Base-by-base conservation (phyloP, 2,888 invertebrate species). In the Idaea biselata region DNA sequence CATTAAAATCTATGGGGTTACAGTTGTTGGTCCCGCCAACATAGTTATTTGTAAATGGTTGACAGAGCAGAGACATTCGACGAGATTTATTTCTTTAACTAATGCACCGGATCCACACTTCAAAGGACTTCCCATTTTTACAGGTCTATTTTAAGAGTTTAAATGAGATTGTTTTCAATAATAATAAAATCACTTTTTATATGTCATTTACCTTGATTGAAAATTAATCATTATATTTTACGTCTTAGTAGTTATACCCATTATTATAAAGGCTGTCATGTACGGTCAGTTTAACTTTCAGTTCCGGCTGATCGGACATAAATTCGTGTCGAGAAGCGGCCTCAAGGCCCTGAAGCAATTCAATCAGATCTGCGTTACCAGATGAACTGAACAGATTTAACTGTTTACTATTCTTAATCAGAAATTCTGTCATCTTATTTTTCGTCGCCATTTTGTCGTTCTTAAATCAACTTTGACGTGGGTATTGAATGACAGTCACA, bases 71-170 rank as follows among this genome's bases (percentile, higher is more conserved):
- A 63, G 63, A 68, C 64, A 68, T 68, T 73, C 65, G 64, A 33
- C 25, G 62, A 73, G 72, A 80, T 79, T 78, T 76, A 80, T 79
- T 68, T 68, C 63, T 57, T 60, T 61, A 62, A 60, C 62, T 72
- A 78, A 76, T 73, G 71, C 64, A 61, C 62, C 71, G 63, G 72
- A 72, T 78, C 73, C 77, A 68, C 68, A 64, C 75, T 70, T 77
- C 75, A 80, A 79, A 78, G 69, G 62, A 68, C 60, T 14, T 44
- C 14, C 44, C 14, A 44, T 44, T 44, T 44, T 44, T 44, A 44
- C 44, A 14, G 44, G 44, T 68, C 56, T 62, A 53, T 18, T 55
- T 69, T 68, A 63, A 60, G 59, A 60, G 61, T 58, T 65, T 68
- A 64, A 65, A 64, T 65, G 64, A 65, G 59, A 56, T 5, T 16